Base-by-base conservation (phyloP, 2,113 vertebrate genomes). In the Agelaius phoeniceus region DNA sequence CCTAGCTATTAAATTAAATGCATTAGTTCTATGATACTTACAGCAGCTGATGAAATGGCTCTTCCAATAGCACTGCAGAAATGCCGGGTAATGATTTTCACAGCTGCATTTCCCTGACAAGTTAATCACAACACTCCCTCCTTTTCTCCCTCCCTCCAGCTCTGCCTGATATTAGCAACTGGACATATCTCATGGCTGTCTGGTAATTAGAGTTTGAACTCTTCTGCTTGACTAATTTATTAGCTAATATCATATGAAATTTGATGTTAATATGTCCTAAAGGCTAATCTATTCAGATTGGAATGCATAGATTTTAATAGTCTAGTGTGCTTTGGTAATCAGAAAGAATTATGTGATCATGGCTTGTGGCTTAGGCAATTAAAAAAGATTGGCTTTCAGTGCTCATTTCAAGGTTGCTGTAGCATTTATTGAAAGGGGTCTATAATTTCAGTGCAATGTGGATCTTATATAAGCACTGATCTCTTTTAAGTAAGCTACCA, bases 211-310 rank as follows among this genome's bases (percentile, higher is more conserved):
- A 80, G 39, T 66, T 82, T 71, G 30, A 95, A 84, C 18, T 87
- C 52, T 62, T 93, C 81, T 84, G 52, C 79, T 90, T 78, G 68
- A 81, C 37, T 84, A 93, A 95, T 89, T 89, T 82, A 69, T 92
- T 95, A 76, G 84, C 35, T 90, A 91, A 91, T 80, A 87, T 87
- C 13, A 83, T 81, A 67, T 76, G 57, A 92, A 84, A 76, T 82
- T 84, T 92, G 69, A 89, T 91, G 69, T 49, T 89, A 93, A 91
- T 93, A 35, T 84, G 52, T 88, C 83, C 68, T 75, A 77, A 93
- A 96, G 89, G 59, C 51, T 94, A 85, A 91, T 92, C 67, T 72
- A 74, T 95, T 96, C 74, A 68, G 55, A 92, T 81, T 96, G 72
- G 46, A 85, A 59, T 84, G 52, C 39, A 43, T 37, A 77, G 51